phyloP scores from a whole-genome alignment of 2,113 vertebrate species.

The Bos javanicus region DNA sequence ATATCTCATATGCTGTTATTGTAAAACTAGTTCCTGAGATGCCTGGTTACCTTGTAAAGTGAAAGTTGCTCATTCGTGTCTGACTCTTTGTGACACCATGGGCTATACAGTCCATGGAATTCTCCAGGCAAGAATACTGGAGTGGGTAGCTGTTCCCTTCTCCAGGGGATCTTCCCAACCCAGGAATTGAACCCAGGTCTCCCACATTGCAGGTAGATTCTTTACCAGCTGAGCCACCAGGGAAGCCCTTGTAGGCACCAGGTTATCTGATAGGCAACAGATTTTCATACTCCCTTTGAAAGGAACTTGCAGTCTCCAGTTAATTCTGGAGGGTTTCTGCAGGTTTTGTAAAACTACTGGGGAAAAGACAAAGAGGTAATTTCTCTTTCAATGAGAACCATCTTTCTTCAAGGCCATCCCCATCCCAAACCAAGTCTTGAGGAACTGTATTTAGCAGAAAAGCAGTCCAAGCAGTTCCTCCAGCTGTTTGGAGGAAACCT shows the following conservation, averaged over 20 bases:
- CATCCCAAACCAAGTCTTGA: background rate
- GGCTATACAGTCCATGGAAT: background rate
- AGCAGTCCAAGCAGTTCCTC: background rate
- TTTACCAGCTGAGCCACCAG: background rate
- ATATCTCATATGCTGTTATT: background rate
- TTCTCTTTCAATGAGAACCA: background rate
- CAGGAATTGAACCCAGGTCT: background rate
- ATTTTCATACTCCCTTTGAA: background rate
- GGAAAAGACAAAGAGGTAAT: background rate
- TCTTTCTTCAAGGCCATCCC: background rate
- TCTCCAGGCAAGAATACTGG: background rate
- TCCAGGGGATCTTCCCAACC: background rate
- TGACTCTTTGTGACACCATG: background rate
- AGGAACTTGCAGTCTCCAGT: background rate
- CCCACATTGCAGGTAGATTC: background rate
- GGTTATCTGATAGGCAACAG: background rate
- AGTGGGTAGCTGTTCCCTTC: background rate
- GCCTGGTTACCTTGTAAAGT: background rate
- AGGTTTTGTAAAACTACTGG: background rate
- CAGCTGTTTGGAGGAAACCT: background rate
- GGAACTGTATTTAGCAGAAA: background rate
- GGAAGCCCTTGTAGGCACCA: background rate
- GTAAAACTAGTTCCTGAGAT: background rate
- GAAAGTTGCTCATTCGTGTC: background rate
- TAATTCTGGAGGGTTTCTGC: slow-evolving; percentile 23